Percentiles rank a stretch among this genome's conserved stretches.
These are phyloP conservation scores for Heteromormyrus szaboi DNA, from an alignment of 2,797 vertebrate species.

Conservation along the genomic window DNA sequence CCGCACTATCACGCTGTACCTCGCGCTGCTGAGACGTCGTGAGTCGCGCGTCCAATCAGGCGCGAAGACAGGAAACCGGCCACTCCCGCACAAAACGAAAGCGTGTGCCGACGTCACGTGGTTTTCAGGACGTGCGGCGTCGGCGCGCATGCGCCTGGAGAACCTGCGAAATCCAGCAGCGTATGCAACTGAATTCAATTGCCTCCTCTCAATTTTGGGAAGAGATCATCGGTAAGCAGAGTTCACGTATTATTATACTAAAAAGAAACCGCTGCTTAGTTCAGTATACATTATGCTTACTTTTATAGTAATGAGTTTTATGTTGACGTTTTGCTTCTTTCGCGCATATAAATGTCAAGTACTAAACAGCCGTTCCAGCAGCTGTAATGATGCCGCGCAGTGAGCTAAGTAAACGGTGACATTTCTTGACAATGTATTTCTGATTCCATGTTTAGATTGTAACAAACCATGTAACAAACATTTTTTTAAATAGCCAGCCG, in stretches of 20 bases:
- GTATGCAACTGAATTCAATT: not conserved
- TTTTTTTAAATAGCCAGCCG: not conserved
- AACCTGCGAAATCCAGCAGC: conserved; percentile 4
- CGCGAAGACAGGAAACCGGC: not conserved
- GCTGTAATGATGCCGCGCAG: conserved; percentile 18
- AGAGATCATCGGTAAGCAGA: conserved; percentile 6
- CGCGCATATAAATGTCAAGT: not conserved
- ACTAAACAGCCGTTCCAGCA: conserved; percentile 2
- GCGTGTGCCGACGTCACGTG: not conserved
- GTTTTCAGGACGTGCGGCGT: not conserved
- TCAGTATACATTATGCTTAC: not conserved
- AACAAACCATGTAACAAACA: not conserved
- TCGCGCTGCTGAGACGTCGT: not conserved
- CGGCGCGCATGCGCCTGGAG: conserved; percentile 9
- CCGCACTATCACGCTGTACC: not conserved
- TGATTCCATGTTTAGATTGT: not conserved
- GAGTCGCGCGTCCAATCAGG: not conserved
- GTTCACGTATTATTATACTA: not conserved
- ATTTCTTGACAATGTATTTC: not conserved
- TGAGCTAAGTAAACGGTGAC: not conserved
- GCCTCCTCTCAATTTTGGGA: not conserved
- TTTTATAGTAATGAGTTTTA: not conserved
- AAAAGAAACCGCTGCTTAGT: not conserved
- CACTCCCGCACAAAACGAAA: not conserved
- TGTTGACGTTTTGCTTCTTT: not conserved